Evolutionary conservation across 2,113 vertebrate genomes (phyloP).

Genomic region (Nycticorax nycticorax): DNA sequence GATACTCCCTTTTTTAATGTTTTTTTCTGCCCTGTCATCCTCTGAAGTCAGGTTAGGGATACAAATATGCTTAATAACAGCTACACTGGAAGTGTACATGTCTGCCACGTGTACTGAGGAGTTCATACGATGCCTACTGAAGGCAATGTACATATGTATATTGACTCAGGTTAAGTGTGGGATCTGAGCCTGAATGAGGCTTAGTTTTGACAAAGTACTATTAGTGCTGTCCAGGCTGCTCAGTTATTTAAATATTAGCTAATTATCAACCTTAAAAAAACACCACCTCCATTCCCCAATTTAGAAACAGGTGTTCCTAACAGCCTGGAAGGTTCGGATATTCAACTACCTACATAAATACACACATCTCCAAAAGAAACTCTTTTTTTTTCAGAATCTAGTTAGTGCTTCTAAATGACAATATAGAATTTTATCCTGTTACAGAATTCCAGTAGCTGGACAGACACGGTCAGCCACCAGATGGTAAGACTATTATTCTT

Average conservation of each 20-base stretch:
- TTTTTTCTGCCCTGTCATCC: background rate
- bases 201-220: background rate
- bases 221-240: background rate
- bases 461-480: background rate
- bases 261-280: background rate
- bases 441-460: background rate
- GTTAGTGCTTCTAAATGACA: background rate
- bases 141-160: background rate
- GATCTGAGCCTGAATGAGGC: background rate
- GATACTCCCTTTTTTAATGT: background rate
- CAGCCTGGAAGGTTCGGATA: background rate
- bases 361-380: background rate
- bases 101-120: fast-evolving
- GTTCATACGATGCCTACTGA: fast-evolving
- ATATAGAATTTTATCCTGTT: background rate
- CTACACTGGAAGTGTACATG: fast-evolving
- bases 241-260: background rate
- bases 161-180: background rate
- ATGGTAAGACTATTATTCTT: background rate
- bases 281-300: background rate
- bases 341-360: background rate
- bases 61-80: background rate
- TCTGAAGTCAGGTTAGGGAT: background rate
- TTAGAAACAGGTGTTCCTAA: background rate
- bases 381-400: background rate